Base-by-base conservation (phyloP, 2,797 vertebrate genomes). In the Apogon talboti region DNA sequence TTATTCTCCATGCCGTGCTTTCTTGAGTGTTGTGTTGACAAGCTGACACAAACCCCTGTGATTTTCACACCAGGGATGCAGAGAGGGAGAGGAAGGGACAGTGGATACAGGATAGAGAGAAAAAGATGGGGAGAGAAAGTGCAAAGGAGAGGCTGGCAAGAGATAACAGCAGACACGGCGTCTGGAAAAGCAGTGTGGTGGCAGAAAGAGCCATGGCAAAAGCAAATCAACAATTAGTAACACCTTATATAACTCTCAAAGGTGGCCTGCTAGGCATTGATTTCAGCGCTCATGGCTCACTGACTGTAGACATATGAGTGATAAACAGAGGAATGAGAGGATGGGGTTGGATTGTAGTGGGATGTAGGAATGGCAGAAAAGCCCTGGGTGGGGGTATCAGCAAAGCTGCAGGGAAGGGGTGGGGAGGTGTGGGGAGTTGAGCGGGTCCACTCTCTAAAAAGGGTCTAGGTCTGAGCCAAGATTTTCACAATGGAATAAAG, bases 401-500 rank as follows among this genome's bases (percentile, higher is more conserved):
- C 46, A 37, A 51, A 70, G 71, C 19, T 46, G 67, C 49, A 49
- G 6, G 24, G 11, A 19, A 28, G 66, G 13, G 19, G 69, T 12
- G 37, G 59, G 50, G 42, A 49, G 67, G 73, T 61, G 49, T 55
- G 61, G 50, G 59, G 60, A 77, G 83, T 74, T 85, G 82, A 87
- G 79, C 45, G 33, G 56, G 77, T 85, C 81, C 79, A 76, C 78
- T 75, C 74, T 79, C 66, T 90, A 86, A 90, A 92, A 93, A 85
- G 79, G 83, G 78, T 84, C 74, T 74, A 28, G 48, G 71, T 80
- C 83, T 82, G 83, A 93, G 93, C 92, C 93, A 92, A 92, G 90
- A 90, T 85, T 88, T 90, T 87, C 78, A 94, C 92, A 94, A 94
- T 90, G 81, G 90, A 89, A 91, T 85, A 90, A 92, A 89, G 86